Base-by-base conservation (phyloP, 1,140 invertebrate species). In the Bombus turneri region DNA sequence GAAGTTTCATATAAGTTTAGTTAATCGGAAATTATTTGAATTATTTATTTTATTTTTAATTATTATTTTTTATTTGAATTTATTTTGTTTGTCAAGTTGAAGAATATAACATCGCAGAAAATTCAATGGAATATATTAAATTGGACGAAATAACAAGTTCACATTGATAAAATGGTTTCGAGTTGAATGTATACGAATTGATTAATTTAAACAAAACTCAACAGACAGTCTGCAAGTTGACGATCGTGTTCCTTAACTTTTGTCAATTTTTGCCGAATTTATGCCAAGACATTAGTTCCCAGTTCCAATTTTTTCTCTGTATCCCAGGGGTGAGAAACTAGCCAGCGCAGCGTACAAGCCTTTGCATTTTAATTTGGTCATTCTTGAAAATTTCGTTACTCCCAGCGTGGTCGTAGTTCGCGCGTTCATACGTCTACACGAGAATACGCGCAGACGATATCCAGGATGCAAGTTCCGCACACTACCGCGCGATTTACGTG, bases 301-400 rank as follows among this genome's bases (percentile, higher is more conserved):
- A 15, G n/a, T 22, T 64, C 37, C 13, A 73, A 47, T 34, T 74
- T 77, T 77, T 57, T 68, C 13, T 1, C 6, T 22, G 57, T 39
- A 18, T 71, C 28, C 18, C 28, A 9, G 12, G 10, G 1, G 72
- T 12, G 25, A 31, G 41, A 39, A 73, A 9, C 2, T 43, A 39
- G 59, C 15, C 22, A 59, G 13, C 37, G 76, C 59, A 68, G 37
- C 37, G 71, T 64, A 43, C 75, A 76, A 86, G 62, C 47, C 77
- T 83, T 88, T 88, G 87, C 86, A 89, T 89, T 89, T 89, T 89
- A 89, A 89, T 89, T 88, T 47, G 75, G 22, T 66, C 28, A 59
- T 75, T 88, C 57, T 71, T 78, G 83, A 88, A 89, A 88, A 88
- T 88, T 83, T 88, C 81, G 83, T 83, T 86, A 73, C 64, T 86